Percentiles rank a stretch among this genome's conserved stretches.
Evolutionary conservation across 2,888 invertebrate species (phyloP).

Genomic region (Orthonychiurus folsomi): DNA sequence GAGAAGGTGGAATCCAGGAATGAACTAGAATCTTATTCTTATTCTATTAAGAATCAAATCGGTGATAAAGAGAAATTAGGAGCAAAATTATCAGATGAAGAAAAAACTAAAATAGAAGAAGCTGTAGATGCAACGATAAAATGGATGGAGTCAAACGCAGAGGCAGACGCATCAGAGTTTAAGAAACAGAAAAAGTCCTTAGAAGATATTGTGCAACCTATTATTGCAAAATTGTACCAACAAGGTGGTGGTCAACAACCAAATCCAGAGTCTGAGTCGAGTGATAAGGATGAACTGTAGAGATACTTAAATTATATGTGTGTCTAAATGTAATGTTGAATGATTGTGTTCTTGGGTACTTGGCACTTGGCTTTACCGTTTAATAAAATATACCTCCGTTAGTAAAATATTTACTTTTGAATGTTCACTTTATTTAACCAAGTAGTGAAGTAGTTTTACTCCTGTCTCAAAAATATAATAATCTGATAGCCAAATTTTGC

Average conservation of each 20-base stretch:
- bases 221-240: slow-evolving; percentile 88
- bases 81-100: slow-evolving; percentile 46
- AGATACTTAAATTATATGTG: slow-evolving; percentile 9
- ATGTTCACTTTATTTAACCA: too few relatives aligned
- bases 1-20: slow-evolving; percentile 93
- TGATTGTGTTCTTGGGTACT: slow-evolving; percentile 3
- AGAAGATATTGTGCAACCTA: slow-evolving; percentile 91
- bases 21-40: slow-evolving; percentile 93
- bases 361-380: background rate
- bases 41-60: slow-evolving; percentile 94
- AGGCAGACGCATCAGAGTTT: slow-evolving; percentile 83
- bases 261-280: slow-evolving; percentile 59
- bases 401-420: too few relatives aligned
- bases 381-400: too few relatives aligned
- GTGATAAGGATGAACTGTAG: slow-evolving; percentile 75
- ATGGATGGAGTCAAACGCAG: slow-evolving; percentile 93
- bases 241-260: slow-evolving; percentile 60
- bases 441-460: too few relatives aligned
- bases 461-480: too few relatives aligned
- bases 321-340: background rate
- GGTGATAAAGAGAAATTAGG: slow-evolving; percentile 66
- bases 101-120: slow-evolving; percentile 37
- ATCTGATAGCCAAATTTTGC: too few relatives aligned
- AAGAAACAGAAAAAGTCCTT: slow-evolving; percentile 89
- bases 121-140: slow-evolving; percentile 95